Evolutionary conservation across 2,797 vertebrate genomes (phyloP), one percentile per base, ranked within the genome.

Genomic region (Simalia tracyae): DNA sequence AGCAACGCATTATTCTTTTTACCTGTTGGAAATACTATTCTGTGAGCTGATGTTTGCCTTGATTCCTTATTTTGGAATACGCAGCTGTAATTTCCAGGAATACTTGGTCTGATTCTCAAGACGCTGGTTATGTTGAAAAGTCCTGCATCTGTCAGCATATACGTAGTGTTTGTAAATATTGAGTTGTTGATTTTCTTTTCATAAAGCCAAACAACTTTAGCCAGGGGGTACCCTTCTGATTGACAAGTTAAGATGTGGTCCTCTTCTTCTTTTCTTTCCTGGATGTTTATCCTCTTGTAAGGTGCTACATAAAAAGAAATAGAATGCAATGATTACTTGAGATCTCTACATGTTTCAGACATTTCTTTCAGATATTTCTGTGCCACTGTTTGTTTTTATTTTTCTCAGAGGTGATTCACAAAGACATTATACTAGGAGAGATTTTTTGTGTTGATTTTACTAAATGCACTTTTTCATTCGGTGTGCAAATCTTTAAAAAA

Each of bases 81-180:
- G 19, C 98, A 99, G 0, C 97, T 98, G 95, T 98, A 98, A 94
- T 98, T 98, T 92, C 97, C 98, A 92, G 14, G 96, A 0, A 31
- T 93, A 2, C 95, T 96, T 54, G 96, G 91, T 60, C 61, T 97
- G 86, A 98, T 95, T 0, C 0, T 95, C 81, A 99, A 95, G 68
- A 95, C 95, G 85, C 98, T 98, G 93, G 96, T 98, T 96, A 99
- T 90, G 36, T 96, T 97, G 91, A 97, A 97, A 26, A 98, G 98
- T 50, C 97, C 97, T 0, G 98, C 97, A 8, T 96, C 4, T 0
- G 95, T 97, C 94, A 95, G 76, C 0, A 6, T 95, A 17, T 96
- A 66, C 56, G 96, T 97, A 76, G 96, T 97, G 86, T 96, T 97
- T 94, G 92, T 93, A 92, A 66, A 88, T 68, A n/a, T 88, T 24